These are phyloP conservation scores for Epizoanthus stellaris DNA, from an alignment of 92 coral and sea anemone species.

Conservation along the genomic window DNA sequence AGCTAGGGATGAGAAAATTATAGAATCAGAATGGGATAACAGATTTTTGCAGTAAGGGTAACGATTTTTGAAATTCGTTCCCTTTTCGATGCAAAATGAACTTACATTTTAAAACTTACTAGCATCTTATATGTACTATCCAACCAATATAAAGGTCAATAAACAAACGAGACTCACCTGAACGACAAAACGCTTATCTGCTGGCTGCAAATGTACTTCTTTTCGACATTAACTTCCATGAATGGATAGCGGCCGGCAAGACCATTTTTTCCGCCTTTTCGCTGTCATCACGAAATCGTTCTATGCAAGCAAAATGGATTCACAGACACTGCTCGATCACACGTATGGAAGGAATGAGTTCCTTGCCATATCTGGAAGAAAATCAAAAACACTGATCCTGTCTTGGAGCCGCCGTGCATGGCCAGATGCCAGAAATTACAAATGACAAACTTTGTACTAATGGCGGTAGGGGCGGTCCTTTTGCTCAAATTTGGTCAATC, in stretches of 20 bases:
- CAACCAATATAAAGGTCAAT: neutral
- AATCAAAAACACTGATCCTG: conserved; percentile 65
- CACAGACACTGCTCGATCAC: neutral
- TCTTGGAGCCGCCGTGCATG: conserved; percentile 20
- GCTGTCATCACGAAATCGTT: conserved; percentile 1
- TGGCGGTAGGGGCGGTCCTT: neutral
- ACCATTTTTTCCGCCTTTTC: neutral
- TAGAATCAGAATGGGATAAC: neutral
- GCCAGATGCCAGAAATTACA: conserved; percentile 44
- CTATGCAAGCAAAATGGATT: neutral
- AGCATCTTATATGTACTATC: neutral
- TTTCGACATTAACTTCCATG: neutral
- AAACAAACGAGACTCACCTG: conserved; percentile 3
- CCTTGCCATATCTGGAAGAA: conserved; percentile 71
- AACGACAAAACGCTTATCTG: neutral
- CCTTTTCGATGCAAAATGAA: neutral
- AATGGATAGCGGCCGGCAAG: neutral
- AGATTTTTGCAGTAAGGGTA: neutral
- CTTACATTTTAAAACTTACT: neutral
- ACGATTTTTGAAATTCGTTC: neutral
- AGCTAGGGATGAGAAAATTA: too few species aligned
- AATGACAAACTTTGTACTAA: neutral
- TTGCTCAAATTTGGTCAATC: neutral
- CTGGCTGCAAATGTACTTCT: neutral
- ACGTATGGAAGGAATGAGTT: neutral